Evolutionary conservation across 2,888 invertebrate species (phyloP), one percentile per base, ranked within the genome.

Genomic region (Drosophila tripunctata): DNA sequence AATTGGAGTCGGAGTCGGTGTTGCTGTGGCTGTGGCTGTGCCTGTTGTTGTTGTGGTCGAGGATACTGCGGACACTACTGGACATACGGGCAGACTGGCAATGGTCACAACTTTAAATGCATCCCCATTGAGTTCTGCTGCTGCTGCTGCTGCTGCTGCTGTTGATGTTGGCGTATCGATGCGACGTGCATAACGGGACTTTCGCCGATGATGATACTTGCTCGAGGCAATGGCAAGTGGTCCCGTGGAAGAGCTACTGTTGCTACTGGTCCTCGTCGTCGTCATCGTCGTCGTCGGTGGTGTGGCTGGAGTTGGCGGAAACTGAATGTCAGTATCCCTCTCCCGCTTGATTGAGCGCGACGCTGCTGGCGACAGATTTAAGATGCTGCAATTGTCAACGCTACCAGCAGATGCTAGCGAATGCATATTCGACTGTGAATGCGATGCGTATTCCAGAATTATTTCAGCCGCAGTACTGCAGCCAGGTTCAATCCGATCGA

Each of bases 381-480:
- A 10, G 3, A 44, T 19, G 15, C 15, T 43, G 24, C 30, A 48
- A 19, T 44, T 48, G 14, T 75, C 64, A 2, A 40, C 24, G 5
- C 4, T 27, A 27, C 27, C 27, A 27, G 12, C 50, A 19, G n/a
- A 3, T 2, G 30, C 44, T n/a, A n/a, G n/a, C 10, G 8, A 8
- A 2, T 27, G 10, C 3, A 27, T 10, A 24, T 61, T 54, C 1
- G 48, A n/a, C 35, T 56, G 51, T 4, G 67, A 47, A 8, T 72
- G 68, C 1, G 75, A 61, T 0, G 83, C 84, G 44, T 86, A 89
- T 47, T 89, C 89, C 10, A 89, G 55, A n/a, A 89, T 80, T 6
- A 89, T 83, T 62, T 89, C 89, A 5, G 87, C 85, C 3, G 89
- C 81, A 2, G 86, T 79, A 31, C 69, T 74, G 33, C 68, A 66